Conservation (phyloP, 2,888 invertebrate species). For the Scaptomyza polygonia region DNA sequence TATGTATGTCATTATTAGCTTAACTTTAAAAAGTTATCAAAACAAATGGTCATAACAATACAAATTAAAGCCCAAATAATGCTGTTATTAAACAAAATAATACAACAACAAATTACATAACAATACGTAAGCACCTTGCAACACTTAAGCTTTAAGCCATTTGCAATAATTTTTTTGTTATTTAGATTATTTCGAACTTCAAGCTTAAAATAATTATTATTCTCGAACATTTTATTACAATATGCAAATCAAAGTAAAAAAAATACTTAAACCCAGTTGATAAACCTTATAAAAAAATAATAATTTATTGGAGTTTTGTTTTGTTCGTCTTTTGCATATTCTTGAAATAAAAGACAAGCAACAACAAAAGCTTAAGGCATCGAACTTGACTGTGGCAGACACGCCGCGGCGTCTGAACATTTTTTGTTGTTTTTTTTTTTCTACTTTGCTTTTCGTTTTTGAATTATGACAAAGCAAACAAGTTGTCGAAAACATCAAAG, state of each 20-base stretch:
- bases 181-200: not conserved
- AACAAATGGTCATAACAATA: constrained; percentile 2
- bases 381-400: constrained; percentile 50
- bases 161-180: no score
- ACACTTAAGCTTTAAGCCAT: not conserved
- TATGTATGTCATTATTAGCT: constrained; percentile 44
- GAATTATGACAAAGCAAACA: constrained; percentile 54
- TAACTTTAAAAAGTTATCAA: constrained; percentile 11
- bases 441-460: constrained; percentile 20
- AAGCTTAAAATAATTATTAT: not conserved
- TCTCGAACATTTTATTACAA: constrained; percentile 6
- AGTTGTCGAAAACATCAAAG: constrained; percentile 67
- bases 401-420: constrained; percentile 10
- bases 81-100: not conserved
- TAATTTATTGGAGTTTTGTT: constrained; percentile 28
- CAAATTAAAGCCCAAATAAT: not conserved
- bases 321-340: constrained; percentile 21
- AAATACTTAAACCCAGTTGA: constrained; percentile 15
- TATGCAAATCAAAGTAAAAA: constrained; percentile 23
- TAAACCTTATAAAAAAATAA: constrained; percentile 19
- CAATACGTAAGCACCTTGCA: not conserved
- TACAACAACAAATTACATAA: not conserved
- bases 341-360: constrained; percentile 14
- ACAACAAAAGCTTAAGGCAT: constrained; percentile 52
- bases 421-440: constrained; percentile 1